A percentile compares a stretch with the other conserved stretches of the same genome.
Evolutionary conservation across 1,140 invertebrate species (phyloP).

Genomic region (Cardiocondyla obscurior): DNA sequence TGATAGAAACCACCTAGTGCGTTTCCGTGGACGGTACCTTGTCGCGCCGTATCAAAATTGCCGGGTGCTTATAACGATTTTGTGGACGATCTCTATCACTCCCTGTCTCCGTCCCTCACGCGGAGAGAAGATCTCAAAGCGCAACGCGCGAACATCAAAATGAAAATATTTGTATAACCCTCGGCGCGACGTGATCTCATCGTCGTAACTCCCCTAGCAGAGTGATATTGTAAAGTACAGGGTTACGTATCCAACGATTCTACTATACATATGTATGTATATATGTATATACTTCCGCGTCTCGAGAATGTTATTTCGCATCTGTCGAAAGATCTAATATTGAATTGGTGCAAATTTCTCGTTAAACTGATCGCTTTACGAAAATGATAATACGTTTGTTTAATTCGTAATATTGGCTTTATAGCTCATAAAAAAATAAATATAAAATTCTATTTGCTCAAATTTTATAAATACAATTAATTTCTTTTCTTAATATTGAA

Average conservation of each 20-base stretch:
- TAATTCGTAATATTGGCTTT: no score
- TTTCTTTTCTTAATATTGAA: no score
- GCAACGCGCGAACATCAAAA: slow-evolving; percentile 43
- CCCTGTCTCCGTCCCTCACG: not conserved
- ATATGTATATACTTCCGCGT: slow-evolving; percentile 5
- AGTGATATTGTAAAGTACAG: slow-evolving; percentile 41
- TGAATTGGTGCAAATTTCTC: slow-evolving; percentile 16
- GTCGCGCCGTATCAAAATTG: not conserved
- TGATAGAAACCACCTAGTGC: slow-evolving; percentile 56
- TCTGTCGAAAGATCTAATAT: slow-evolving; percentile 25
- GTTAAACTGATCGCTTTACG: not conserved
- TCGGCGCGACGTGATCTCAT: slow-evolving; percentile 45
- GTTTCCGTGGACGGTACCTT: slow-evolving; percentile 1
- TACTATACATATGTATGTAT: not conserved
- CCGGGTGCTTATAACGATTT: slow-evolving; percentile 33
- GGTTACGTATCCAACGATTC: slow-evolving; percentile 39
- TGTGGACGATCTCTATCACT: slow-evolving; percentile 17
- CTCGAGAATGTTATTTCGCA: slow-evolving; percentile 49
- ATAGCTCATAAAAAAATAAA: no score
- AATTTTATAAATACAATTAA: no score
- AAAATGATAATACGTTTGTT: not conserved
- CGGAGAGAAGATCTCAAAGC: not conserved
- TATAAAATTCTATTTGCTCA: not conserved
- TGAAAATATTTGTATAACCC: slow-evolving; percentile 49
- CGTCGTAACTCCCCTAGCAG: slow-evolving; percentile 27